Base-by-base conservation (phyloP, 2,888 invertebrate species). In the Dermolepida albohirtum region DNA sequence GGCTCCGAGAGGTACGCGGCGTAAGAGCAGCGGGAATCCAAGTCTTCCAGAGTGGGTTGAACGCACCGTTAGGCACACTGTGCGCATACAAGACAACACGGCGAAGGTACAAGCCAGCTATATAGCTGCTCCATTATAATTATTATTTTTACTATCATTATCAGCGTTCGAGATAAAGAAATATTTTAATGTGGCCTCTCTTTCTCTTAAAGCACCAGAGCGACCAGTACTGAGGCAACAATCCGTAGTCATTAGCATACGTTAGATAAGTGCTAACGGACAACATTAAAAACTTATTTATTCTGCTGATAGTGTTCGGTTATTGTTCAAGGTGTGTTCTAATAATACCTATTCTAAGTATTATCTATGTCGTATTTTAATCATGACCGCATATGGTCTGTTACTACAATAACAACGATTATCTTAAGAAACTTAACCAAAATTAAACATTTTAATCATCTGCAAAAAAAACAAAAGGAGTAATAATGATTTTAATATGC, bases 11-110 rank as follows among this genome's bases (percentile, higher is more conserved):
- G 16, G 59, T 27, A 16, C 16, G 47, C 12, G 51, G 8, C 44
- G 34, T 43, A 8, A 51, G 27, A 16, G 55, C 41, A 29, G 52
- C 64, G 64, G 52, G 43, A 54, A 54, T 64, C 52, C 52, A 64
- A 64, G 44, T 34, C 41, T 41, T 43, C 54, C 34, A 34, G 22
- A 22, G 50, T 51, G 66, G 66, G 66, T 67, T 67, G 66, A 67
- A 67, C 66, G 66, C 59, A 59, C 66, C 66, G 59, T 67, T 67
- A 65, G 65, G 22, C 54, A 65, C 65, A 34, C 16, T 41, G 47
- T 34, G 64, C 52, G 39, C 34, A 8, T 17, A 40, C 2, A 40
- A 6, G 40, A 40, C 11, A 39, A 54, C 40, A 11, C 10, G 54
- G 40, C 40, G 11, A 40, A 14, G 17, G 17, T 17, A 22, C n/a